Evolutionary conservation across 2,888 invertebrate species (phyloP).

Genomic region (Andrena hattorfiana): DNA sequence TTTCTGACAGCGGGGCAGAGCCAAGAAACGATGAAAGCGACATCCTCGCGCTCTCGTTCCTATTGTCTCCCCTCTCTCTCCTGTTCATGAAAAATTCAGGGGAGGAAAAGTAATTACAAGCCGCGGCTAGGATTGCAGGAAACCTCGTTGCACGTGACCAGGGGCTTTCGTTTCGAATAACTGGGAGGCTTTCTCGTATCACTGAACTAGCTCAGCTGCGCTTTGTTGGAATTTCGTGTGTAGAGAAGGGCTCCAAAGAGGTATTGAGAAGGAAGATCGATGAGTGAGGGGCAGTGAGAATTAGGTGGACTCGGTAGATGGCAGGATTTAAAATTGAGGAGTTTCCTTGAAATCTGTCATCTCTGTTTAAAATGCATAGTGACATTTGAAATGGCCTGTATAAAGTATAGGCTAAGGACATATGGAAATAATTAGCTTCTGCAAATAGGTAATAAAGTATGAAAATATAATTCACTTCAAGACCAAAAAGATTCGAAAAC

Average conservation of each 20-base stretch:
- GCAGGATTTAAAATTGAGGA: too few relatives aligned
- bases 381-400: too few relatives aligned
- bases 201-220: neutral
- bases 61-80: neutral
- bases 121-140: neutral
- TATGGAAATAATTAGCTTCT: too few relatives aligned
- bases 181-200: neutral
- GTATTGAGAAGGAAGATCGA: neutral
- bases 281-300: neutral
- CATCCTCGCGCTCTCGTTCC: neutral
- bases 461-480: too few relatives aligned
- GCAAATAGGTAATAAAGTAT: too few relatives aligned
- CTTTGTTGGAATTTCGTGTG: neutral
- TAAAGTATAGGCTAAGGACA: too few relatives aligned
- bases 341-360: too few relatives aligned
- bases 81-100: constrained; percentile 11
- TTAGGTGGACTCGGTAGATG: too few relatives aligned
- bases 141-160: neutral
- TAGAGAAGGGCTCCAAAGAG: neutral
- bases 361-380: too few relatives aligned
- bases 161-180: neutral
- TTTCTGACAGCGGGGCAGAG: neutral
- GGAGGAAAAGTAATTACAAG: constrained; percentile 12
- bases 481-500: too few relatives aligned
- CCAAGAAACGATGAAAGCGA: constrained; percentile 3